A percentile compares a stretch with the other conserved stretches of the same genome.
These are phyloP conservation scores for Planiliza haematocheilus DNA, from an alignment of 2,113 vertebrate genomes.

Conservation along the genomic window DNA sequence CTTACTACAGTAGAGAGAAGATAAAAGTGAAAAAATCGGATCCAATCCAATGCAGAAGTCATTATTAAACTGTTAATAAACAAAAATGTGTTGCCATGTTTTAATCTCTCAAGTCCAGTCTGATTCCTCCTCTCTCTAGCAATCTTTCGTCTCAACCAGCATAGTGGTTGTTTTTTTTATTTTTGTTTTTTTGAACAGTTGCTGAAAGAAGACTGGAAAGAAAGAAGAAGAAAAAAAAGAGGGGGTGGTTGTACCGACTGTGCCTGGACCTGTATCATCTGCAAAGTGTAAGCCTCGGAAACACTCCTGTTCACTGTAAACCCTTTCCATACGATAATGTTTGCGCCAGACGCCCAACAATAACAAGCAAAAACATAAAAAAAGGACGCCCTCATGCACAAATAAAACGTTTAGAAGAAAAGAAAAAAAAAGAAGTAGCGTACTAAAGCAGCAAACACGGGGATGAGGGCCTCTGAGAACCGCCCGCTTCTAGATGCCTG, in stretches of 20 bases:
- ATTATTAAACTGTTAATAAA: constrained; percentile 9
- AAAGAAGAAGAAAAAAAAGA: constrained; percentile 28
- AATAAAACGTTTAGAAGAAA: constrained; percentile 2
- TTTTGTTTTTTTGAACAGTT: constrained; percentile 57
- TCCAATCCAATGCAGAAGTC: background rate
- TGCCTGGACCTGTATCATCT: constrained; percentile 50
- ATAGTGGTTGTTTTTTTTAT: constrained; percentile 61
- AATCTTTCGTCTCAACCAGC: constrained; percentile 73
- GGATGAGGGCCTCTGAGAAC: constrained; percentile 28
- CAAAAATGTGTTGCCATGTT: constrained; percentile 59
- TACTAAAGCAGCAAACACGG: background rate
- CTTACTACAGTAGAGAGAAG: constrained; percentile 8
- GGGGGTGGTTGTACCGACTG: constrained; percentile 19
- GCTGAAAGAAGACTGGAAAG: constrained; percentile 60
- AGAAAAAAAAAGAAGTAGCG: background rate
- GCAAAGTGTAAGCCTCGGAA: constrained; percentile 19
- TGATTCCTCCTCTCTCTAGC: constrained; percentile 41
- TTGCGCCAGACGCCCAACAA: background rate
- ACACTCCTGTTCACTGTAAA: constrained; percentile 22
- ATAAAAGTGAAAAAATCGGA: constrained; percentile 42
- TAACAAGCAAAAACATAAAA: constrained; percentile 5
- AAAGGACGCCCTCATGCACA: background rate
- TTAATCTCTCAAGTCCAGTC: constrained; percentile 56
- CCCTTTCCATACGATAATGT: constrained; percentile 10
- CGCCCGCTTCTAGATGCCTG: constrained; percentile 33